phyloP scores from a whole-genome alignment of 2,113 vertebrate species.

The Cichladusa arquata region DNA sequence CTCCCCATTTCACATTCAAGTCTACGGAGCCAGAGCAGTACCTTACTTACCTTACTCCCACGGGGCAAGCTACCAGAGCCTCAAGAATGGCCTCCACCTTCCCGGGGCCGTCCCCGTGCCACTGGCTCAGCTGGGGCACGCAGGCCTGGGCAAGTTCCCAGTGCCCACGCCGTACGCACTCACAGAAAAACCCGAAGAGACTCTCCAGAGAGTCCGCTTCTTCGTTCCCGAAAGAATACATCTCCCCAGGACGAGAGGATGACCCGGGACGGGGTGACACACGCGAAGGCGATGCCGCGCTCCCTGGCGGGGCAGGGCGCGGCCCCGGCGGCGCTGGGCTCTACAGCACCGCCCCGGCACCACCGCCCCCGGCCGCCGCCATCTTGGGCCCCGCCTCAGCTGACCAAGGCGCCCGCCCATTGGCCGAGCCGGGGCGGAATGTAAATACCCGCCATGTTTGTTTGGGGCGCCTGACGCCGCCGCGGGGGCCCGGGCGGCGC shows the following conservation, averaged over 20 bases:
- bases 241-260: slow-evolving; percentile 25
- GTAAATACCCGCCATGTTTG: slow-evolving; percentile 53
- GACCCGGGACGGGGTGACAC: neutral
- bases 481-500: rapidly evolving
- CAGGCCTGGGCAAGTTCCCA: slow-evolving; percentile 92
- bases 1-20: neutral
- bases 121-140: slow-evolving; percentile 80
- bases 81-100: slow-evolving; percentile 79
- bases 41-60: slow-evolving; percentile 73
- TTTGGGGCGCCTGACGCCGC: neutral
- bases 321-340: neutral
- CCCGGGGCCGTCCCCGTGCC: slow-evolving; percentile 62
- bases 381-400: slow-evolving; percentile 20
- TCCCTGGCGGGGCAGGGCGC: neutral
- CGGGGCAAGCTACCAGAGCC: slow-evolving; percentile 82
- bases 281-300: neutral
- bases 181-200: slow-evolving; percentile 86
- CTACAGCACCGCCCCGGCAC: neutral
- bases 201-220: slow-evolving; percentile 79
- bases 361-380: neutral
- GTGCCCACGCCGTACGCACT: slow-evolving; percentile 80
- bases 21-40: neutral
- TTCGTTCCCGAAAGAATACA: slow-evolving; percentile 86
- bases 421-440: slow-evolving; percentile 5
- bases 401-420: neutral